Percentiles rank a stretch among this genome's conserved stretches.
Conservation (phyloP, 2,888 invertebrate genomes). For the Elmis aenea region DNA sequence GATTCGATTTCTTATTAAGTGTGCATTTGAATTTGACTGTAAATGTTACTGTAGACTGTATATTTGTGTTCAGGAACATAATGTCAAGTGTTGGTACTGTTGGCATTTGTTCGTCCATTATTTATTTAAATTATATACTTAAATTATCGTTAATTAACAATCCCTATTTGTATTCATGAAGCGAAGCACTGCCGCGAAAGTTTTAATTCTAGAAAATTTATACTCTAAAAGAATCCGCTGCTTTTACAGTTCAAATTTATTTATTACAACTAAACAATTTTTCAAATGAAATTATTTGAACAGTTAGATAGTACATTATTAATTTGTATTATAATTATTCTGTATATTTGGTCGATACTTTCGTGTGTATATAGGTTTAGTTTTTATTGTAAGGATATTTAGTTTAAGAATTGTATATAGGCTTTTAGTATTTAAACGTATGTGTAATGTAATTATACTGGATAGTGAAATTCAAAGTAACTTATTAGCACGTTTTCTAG, state of each 20-base stretch:
- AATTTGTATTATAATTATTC: conserved; percentile 16
- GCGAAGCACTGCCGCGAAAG: conserved; percentile 34
- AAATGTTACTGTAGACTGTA: conserved; percentile 28
- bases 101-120: conserved; percentile 6
- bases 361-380: no score
- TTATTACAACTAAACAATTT: no score
- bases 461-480: conserved; percentile 11
- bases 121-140: conserved; percentile 15
- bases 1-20: neutral
- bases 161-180: conserved; percentile 17
- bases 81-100: conserved; percentile 4
- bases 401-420: neutral
- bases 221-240: no score
- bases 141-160: conserved; percentile 9
- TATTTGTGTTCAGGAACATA: conserved; percentile 29
- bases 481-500: conserved; percentile 9
- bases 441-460: conserved; percentile 18
- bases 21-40: conserved; percentile 4
- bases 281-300: no score
- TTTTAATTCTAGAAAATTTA: no score
- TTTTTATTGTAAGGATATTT: no score
- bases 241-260: no score
- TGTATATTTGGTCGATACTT: no score
- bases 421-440: conserved; percentile 3
- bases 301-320: conserved; percentile 14